Percentiles rank a stretch among this genome's conserved stretches.
phyloP scores from a whole-genome alignment of 1,140 invertebrate species.

The Trypoxylus dichotomus region DNA sequence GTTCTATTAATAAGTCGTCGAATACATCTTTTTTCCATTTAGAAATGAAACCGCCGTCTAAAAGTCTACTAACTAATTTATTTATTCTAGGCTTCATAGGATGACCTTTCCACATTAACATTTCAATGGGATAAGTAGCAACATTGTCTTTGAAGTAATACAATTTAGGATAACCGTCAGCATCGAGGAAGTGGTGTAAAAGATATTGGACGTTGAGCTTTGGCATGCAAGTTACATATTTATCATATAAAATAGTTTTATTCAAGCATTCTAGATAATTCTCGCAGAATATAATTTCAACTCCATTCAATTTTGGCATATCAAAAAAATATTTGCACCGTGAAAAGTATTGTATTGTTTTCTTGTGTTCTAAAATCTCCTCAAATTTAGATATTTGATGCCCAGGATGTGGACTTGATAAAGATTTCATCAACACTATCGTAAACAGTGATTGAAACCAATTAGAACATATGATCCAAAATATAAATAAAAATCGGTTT shows the following conservation, averaged over 20 bases:
- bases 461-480: constrained; percentile 37
- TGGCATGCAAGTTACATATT: constrained; percentile 31
- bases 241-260: constrained; percentile 27
- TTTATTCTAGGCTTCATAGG: constrained; percentile 35
- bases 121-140: constrained; percentile 36
- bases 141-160: constrained; percentile 37
- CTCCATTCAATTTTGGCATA: neutral
- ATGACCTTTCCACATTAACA: constrained; percentile 40
- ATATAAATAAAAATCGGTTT: constrained; percentile 36
- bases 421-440: constrained; percentile 34
- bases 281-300: neutral
- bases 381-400: constrained; percentile 34
- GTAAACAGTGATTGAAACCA: constrained; percentile 33
- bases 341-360: neutral
- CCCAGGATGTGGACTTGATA: constrained; percentile 34
- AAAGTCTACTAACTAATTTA: constrained; percentile 33
- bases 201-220: constrained; percentile 35
- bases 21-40: constrained; percentile 35
- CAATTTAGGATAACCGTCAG: constrained; percentile 30
- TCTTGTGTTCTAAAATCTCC: constrained; percentile 34
- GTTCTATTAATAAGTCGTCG: neutral
- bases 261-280: constrained; percentile 31
- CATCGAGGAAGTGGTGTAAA: constrained; percentile 30
- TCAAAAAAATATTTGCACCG: neutral
- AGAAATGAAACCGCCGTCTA: constrained; percentile 32